Evolutionary conservation across 2,113 vertebrate species (phyloP).

Genomic region (Peromyscus maniculatus): DNA sequence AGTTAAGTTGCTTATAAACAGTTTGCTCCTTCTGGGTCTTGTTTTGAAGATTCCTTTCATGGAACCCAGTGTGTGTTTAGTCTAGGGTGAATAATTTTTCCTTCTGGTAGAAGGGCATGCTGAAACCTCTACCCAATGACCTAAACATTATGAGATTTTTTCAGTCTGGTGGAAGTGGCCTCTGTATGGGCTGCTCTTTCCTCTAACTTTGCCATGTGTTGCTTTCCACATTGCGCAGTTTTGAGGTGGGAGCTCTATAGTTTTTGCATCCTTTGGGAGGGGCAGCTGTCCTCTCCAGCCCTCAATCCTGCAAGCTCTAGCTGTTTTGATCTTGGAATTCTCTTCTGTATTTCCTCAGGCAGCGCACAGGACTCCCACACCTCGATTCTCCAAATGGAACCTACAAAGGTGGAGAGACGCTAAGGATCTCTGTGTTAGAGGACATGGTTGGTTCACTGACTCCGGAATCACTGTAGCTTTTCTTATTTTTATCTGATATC

Average conservation of each 20-base stretch:
- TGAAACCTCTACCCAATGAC: conserved; percentile 12
- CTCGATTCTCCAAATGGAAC: not conserved
- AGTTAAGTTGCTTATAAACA: conserved; percentile 63
- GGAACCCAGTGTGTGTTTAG: conserved; percentile 68
- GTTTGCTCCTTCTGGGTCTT: conserved; percentile 59
- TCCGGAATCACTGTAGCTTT: not conserved
- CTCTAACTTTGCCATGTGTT: not conserved
- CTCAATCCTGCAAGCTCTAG: not conserved
- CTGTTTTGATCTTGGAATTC: not conserved
- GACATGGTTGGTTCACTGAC: not conserved
- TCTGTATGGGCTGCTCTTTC: not conserved
- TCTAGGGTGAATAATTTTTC: conserved; percentile 72
- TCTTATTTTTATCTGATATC: not conserved
- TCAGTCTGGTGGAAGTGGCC: not conserved
- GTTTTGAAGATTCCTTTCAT: conserved; percentile 70
- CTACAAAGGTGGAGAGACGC: not conserved
- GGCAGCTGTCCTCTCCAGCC: not conserved
- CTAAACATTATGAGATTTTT: conserved; percentile 29
- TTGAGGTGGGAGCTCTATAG: not conserved
- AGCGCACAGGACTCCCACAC: not conserved
- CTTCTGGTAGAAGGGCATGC: conserved; percentile 10
- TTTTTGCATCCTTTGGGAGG: not conserved
- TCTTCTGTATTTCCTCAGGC: not conserved
- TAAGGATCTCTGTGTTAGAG: not conserved
- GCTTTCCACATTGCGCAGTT: not conserved